Evolutionary conservation across 2,888 invertebrate species (phyloP), one percentile per base, ranked within the genome.

Genomic region (Zhengitettix transpicula): DNA sequence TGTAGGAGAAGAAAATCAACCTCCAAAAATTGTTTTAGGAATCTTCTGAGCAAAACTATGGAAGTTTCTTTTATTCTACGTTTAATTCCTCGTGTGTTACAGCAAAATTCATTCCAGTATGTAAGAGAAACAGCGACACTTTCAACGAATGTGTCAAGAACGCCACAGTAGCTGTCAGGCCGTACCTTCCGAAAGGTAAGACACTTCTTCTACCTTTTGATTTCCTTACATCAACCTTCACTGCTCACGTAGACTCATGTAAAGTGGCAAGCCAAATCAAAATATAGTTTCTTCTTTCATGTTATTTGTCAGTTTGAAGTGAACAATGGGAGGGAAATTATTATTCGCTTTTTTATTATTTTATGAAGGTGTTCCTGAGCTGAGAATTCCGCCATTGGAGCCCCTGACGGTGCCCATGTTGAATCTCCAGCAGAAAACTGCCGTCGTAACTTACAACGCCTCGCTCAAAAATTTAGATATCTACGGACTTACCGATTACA

Each of bases 291-390:
- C n/a, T n/a, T n/a, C n/a, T n/a, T n/a, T n/a, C n/a, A n/a, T n/a
- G n/a, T n/a, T 28, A 7, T 28, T 28, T 28, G 28, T 28, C 28
- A 28, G 28, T 28, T 28, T 28, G 28, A 5, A 28, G 28, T 28
- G 7, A 5, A 5, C 28, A 28, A 28, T 28, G 7, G 28, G 7
- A 28, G 7, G 28, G 28, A 7, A 28, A 28, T 28, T 28, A 7
- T 28, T 28, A 5, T 5, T 28, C 7, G 28, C 2, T 7, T 28
- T 47, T n/a, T 12, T 47, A 47, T 47, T n/a, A n/a, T n/a, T n/a
- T n/a, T n/a, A n/a, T n/a, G n/a, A n/a, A 79, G 79, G 85, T 55
- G 83, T 85, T 60, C 81, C 82, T 0, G 84, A 84, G 70, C 71
- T 84, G 56, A 78, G 79, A 16, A 82, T 84, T 8, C 85, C 85